phyloP scores from a whole-genome alignment of 2,888 invertebrate species.

The Drosophila neotestacea region DNA sequence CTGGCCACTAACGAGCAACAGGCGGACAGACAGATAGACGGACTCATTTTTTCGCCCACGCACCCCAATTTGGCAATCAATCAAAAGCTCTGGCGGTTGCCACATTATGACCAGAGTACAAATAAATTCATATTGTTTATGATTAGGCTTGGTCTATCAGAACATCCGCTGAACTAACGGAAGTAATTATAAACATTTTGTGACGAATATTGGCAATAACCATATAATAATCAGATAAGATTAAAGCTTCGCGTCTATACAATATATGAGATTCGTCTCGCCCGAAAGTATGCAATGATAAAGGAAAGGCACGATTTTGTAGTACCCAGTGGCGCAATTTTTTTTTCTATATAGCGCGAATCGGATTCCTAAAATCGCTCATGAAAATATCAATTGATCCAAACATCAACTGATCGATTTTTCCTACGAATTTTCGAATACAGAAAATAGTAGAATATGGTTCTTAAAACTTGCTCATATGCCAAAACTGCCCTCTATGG shows the following conservation, averaged over 20 bases:
- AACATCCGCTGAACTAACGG: constrained; percentile 63
- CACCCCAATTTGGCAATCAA: constrained; percentile 75
- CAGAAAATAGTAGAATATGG: too few relatives aligned
- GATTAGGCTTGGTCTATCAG: constrained; percentile 42
- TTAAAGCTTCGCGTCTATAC: constrained; percentile 27
- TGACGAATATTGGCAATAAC: constrained; percentile 46
- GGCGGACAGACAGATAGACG: constrained; percentile 24
- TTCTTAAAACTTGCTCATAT: too few relatives aligned
- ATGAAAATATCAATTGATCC: too few relatives aligned
- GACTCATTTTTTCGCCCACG: constrained; percentile 2
- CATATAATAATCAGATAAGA: constrained; percentile 51
- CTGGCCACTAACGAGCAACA: constrained; percentile 73
- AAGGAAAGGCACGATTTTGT: background rate
- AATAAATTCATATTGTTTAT: constrained; percentile 57
- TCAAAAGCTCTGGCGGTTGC: constrained; percentile 62
- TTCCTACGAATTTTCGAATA: too few relatives aligned
- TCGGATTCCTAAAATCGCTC: too few relatives aligned
- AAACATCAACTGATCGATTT: too few relatives aligned
- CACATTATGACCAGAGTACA: constrained; percentile 50
- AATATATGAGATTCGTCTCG: constrained; percentile 20
- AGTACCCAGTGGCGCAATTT: too few relatives aligned
- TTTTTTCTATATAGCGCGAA: too few relatives aligned
- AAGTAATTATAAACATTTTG: constrained; percentile 63
- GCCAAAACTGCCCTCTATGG: too few relatives aligned
- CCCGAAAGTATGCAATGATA: constrained; percentile 35